Evolutionary conservation across 2,797 vertebrate genomes (phyloP), one percentile per base, ranked within the genome.

Genomic region (Ctenosaura bakeri): DNA sequence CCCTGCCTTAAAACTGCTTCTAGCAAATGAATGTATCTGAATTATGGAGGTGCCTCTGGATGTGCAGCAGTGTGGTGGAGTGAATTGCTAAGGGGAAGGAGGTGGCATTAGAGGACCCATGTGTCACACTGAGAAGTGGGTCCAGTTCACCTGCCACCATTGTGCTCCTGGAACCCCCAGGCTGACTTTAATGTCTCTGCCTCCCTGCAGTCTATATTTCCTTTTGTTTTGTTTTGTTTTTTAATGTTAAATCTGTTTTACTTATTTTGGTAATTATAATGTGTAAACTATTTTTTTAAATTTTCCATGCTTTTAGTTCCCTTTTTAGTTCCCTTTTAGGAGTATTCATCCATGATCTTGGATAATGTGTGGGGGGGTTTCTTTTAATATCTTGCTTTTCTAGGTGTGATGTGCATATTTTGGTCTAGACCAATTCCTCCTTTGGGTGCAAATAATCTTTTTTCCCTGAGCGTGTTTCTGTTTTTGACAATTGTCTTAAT

Each of bases 201-300:
- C 50, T 56, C 62, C 80, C 56, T 59, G 13, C 29, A 32, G 66
- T 14, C n/a, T 26, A 54, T 12, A 6, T 59, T 83, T 38, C 6
- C n/a, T 82, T 90, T 87, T 2, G 16, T 78, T 38, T 56, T 42
- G 3, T 26, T 86, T 46, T 64, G 16, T 74, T 73, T 89, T 86
- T 42, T n/a, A 85, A 76, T 6, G 16, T 56, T 54, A 59, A 4
- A 24, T 62, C 84, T 89, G 56, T 69, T 66, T 64, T 73, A 66
- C 14, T 52, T 76, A 46, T 66, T 89, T 88, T 85, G 18, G 32
- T 87, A 76, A 66, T 81, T 82, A 56, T 85, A 54, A 79, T 59
- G 76, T 85, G 81, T 90, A 88, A 91, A 89, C 62, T 80, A 64
- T 69, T 29, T 80, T 89, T 92, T 89, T 87, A 35, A 85, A 10